These are phyloP conservation scores for Helobdella robusta DNA, from an alignment of 2,888 invertebrate species.

Conservation along the genomic window DNA sequence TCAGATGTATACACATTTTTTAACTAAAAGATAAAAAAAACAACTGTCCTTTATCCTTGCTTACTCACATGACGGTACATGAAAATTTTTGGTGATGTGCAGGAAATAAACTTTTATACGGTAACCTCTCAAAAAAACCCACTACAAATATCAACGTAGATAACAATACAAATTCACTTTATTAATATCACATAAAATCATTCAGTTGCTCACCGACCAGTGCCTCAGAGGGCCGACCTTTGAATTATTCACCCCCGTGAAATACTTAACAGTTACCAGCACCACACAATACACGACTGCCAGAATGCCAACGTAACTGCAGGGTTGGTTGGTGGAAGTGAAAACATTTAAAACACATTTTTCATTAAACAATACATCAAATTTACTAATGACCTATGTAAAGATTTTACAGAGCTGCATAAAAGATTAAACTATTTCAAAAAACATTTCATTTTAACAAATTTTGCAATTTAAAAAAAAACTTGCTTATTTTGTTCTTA, in stretches of 20 bases:
- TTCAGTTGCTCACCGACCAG: slow-evolving; percentile 36
- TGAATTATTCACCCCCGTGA: slow-evolving; percentile 34
- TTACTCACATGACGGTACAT: too few species aligned
- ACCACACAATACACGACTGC: slow-evolving; percentile 56
- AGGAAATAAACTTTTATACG: too few species aligned
- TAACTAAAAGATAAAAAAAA: too few species aligned
- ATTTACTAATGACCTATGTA: not conserved
- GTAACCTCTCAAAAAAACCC: too few species aligned
- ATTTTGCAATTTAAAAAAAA: too few species aligned
- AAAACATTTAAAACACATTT: not conserved
- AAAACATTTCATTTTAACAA: too few species aligned
- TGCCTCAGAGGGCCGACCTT: slow-evolving; percentile 41
- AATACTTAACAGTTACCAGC: slow-evolving; percentile 51
- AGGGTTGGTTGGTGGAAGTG: not conserved
- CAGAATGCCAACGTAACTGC: slow-evolving; percentile 55
- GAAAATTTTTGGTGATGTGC: too few species aligned
- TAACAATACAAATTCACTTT: too few species aligned
- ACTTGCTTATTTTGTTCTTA: too few species aligned
- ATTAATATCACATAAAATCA: not conserved
- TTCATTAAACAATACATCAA: not conserved
- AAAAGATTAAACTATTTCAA: not conserved
- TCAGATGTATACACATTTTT: too few species aligned
- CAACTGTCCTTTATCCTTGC: too few species aligned
- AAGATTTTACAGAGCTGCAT: not conserved
- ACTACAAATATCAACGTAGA: too few species aligned